A percentile compares a stretch with the other conserved stretches of the same genome.
phyloP scores from a whole-genome alignment of 2,888 invertebrate species.

The Drosophila melanosoma region DNA sequence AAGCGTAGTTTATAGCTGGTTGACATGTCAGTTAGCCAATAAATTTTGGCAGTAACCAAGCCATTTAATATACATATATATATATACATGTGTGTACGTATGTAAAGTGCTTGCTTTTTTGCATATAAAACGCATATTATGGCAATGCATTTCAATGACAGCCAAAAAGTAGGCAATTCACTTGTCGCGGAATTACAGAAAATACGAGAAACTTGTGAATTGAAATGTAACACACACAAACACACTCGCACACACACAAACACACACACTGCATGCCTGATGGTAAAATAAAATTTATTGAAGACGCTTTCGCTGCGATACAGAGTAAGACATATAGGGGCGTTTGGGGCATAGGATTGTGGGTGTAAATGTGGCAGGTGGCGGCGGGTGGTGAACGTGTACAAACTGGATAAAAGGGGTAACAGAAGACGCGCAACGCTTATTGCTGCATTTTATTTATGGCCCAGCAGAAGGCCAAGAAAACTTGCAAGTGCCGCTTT shows the following conservation, averaged over 20 bases:
- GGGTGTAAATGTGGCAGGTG: background rate
- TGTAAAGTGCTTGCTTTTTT: constrained; percentile 28
- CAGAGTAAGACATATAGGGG: background rate
- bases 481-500: constrained; percentile 57
- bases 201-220: constrained; percentile 50
- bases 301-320: constrained; percentile 32
- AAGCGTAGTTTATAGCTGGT: constrained; percentile 16
- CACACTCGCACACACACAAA: background rate
- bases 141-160: constrained; percentile 61
- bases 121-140: constrained; percentile 67
- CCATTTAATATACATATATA: constrained; percentile 17
- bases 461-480: constrained; percentile 64
- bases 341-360: background rate
- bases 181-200: constrained; percentile 16
- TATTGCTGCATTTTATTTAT: constrained; percentile 74
- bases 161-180: constrained; percentile 59
- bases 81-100: constrained; percentile 2
- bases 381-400: background rate
- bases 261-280: constrained; percentile 14
- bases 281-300: constrained; percentile 60
- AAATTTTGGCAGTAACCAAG: constrained; percentile 34
- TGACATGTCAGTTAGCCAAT: constrained; percentile 37
- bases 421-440: constrained; percentile 33
- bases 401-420: constrained; percentile 16
- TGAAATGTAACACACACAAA: constrained; percentile 40